Evolutionary conservation across 2,113 vertebrate genomes (phyloP).

Genomic region (Apteryx mantelli): DNA sequence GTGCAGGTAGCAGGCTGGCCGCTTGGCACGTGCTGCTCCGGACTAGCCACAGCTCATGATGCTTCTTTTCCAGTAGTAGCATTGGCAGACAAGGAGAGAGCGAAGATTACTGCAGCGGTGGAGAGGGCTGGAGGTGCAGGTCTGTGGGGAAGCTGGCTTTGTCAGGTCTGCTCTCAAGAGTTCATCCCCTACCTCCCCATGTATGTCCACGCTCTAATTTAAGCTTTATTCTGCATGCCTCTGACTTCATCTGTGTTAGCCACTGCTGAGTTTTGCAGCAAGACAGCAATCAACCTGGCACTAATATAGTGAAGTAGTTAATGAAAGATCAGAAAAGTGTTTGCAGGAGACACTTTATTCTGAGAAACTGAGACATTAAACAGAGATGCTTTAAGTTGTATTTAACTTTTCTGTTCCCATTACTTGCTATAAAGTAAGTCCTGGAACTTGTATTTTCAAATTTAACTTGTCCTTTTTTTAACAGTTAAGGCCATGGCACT

Average conservation of each 20-base stretch:
- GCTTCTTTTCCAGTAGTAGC: background rate
- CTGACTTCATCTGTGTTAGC: background rate
- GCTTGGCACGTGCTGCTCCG: background rate
- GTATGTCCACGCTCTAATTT: background rate
- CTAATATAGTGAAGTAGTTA: background rate
- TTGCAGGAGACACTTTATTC: background rate
- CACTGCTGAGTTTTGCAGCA: background rate
- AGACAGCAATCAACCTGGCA: background rate
- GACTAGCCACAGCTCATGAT: accelerated
- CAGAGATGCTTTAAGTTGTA: background rate
- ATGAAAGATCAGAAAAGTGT: background rate
- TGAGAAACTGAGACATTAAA: background rate
- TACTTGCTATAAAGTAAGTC: background rate
- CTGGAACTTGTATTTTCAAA: background rate
- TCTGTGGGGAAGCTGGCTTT: background rate
- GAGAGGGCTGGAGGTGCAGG: background rate
- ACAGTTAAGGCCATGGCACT: slow-evolving; percentile 83
- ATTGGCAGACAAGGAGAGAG: background rate
- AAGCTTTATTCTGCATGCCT: background rate
- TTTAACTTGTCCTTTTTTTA: background rate
- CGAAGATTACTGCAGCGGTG: background rate
- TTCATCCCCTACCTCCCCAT: background rate
- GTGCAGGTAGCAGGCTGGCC: background rate
- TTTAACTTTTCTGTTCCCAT: background rate
- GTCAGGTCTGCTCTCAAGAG: accelerated